These are phyloP conservation scores for Theristicus caerulescens DNA, from an alignment of 2,113 vertebrate genomes.

Conservation along the genomic window DNA sequence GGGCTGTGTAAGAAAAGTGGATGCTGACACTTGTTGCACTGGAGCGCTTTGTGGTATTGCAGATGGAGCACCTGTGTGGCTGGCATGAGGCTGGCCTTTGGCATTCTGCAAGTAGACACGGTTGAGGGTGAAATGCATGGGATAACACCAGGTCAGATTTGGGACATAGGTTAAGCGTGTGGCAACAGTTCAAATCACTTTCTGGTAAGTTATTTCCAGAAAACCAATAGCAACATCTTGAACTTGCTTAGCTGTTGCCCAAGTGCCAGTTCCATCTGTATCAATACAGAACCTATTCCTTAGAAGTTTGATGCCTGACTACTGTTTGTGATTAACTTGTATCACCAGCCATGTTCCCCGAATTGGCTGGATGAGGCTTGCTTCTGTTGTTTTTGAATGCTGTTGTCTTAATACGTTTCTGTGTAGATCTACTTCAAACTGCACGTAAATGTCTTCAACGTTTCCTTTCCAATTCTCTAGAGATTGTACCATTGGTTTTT, in stretches of 20 bases:
- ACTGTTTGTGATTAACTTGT: neutral
- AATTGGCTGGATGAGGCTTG: neutral
- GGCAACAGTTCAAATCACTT: neutral
- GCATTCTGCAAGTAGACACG: neutral
- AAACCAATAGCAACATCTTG: neutral
- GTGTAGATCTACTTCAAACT: neutral
- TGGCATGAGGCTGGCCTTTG: neutral
- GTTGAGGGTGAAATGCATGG: neutral
- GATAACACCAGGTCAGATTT: neutral
- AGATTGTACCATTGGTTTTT: neutral
- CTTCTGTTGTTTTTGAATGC: neutral
- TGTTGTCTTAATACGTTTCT: neutral
- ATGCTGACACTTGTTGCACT: neutral
- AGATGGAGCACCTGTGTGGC: neutral
- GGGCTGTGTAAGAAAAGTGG: neutral
- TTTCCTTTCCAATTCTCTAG: neutral
- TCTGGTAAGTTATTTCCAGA: neutral
- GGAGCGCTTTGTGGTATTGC: neutral
- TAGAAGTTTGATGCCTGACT: neutral
- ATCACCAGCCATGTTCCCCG: fast-evolving
- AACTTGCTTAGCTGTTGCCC: neutral
- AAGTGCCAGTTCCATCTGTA: neutral
- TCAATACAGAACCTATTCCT: neutral
- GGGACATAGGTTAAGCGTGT: neutral
- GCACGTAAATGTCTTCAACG: neutral